Evolutionary conservation across 2,888 invertebrate genomes (phyloP).

Genomic region (Acrobasis suavella): DNA sequence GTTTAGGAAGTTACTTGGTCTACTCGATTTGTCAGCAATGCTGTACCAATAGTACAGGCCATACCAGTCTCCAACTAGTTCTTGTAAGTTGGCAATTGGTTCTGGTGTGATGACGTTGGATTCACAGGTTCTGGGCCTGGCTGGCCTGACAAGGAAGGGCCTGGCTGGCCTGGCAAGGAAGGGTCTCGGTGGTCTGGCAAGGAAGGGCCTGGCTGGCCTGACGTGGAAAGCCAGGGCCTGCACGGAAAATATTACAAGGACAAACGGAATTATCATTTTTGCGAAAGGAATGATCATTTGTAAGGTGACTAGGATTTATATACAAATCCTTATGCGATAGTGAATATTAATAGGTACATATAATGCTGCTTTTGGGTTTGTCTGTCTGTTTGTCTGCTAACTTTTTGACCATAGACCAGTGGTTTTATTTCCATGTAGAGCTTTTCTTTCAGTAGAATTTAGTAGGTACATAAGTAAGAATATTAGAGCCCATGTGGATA

Average conservation of each 20-base stretch:
- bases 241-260: background rate
- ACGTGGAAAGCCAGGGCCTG: background rate
- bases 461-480: too few relatives aligned
- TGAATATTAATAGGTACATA: too few relatives aligned
- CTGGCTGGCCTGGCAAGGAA: too few relatives aligned
- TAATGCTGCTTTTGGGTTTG: too few relatives aligned
- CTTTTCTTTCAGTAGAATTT: too few relatives aligned
- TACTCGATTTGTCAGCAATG: background rate
- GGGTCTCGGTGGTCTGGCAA: background rate
- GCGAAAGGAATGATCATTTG: too few relatives aligned
- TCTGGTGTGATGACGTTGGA: background rate
- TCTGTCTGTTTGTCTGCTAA: too few relatives aligned
- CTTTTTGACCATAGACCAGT: too few relatives aligned
- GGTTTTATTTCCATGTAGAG: too few relatives aligned
- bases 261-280: slow-evolving; percentile 1
- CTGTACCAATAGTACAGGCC: slow-evolving; percentile 6
- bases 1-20: background rate
- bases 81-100: background rate
- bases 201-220: background rate
- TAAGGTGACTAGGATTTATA: too few relatives aligned
- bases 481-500: too few relatives aligned
- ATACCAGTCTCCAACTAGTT: slow-evolving; percentile 1
- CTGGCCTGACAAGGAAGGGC: background rate
- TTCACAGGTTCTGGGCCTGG: background rate
- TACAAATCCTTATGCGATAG: too few relatives aligned